Evolutionary conservation across 2,113 vertebrate species (phyloP), one percentile per base, ranked within the genome.

Genomic region (Uropsilus gracilis): DNA sequence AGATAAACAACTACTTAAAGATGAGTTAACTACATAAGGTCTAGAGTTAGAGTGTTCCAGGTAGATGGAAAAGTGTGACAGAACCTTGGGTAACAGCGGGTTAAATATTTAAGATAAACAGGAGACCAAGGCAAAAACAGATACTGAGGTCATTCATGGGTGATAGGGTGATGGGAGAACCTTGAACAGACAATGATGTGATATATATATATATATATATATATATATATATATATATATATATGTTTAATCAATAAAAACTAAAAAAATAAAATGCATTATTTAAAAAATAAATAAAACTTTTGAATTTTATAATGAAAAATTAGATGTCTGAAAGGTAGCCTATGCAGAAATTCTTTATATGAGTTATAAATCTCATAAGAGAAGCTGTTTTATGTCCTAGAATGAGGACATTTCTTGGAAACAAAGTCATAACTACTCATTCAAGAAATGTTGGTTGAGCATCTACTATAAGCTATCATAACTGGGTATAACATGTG

Each of bases 21-120:
- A 0, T 18, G 1, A 1, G 5, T n/a, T 34, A 63, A 13, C 1
- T 10, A 8, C 0, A 9, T 10, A 12, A 1, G 5, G 22, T 17
- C 48, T 11, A 44, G 46, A 57, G 42, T 11, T 1, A 12, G n/a
- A 14, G 3, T 1, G n/a, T n/a, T 55, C 24, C 3, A 16, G 59
- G 42, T 2, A 63, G 20, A 37, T 13, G 1, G 32, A 34, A 46
- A 1, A 37, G 8, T 5, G n/a, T n/a, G n/a, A n/a, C n/a, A n/a
- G n/a, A n/a, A n/a, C n/a, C n/a, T n/a, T n/a, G 37, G 4, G 24
- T 18, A 10, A 48, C 10, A 55, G 7, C 5, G 2, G 28, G 28
- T 8, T 10, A 46, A 5, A 16, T 16, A 44, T 34, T 13, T 46
- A 46, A 55, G n/a, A 44, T 24, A 90, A 30, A 1, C 34, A 48